Conservation (phyloP, 1,140 invertebrate genomes). For the Bombus terrestris region DNA sequence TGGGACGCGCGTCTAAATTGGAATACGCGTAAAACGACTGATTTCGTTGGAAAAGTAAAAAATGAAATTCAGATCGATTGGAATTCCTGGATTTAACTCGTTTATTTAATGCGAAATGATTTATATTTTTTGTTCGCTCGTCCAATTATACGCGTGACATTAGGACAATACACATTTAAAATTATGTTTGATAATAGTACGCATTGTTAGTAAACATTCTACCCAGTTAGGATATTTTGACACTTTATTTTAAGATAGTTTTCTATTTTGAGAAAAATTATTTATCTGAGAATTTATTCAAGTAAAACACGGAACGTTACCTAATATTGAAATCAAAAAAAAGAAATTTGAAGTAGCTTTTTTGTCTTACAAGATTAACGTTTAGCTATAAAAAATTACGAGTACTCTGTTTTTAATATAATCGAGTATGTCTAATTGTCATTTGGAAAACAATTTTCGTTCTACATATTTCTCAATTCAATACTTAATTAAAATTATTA, state of each 20-base stretch:
- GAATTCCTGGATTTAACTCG: not conserved
- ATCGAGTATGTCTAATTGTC: not conserved
- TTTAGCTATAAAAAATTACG: no score
- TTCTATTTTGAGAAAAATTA: not conserved
- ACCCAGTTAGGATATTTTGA: not conserved
- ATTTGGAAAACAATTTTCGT: not conserved
- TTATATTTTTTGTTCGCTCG: not conserved
- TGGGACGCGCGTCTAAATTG: no score
- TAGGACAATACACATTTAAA: not conserved
- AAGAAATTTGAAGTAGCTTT: not conserved
- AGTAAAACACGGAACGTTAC: no score
- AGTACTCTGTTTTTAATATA: no score
- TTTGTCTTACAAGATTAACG: no score
- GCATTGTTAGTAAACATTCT: not conserved
- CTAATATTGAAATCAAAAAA: no score
- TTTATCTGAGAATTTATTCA: no score
- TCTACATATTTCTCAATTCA: not conserved
- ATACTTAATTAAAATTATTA: not conserved
- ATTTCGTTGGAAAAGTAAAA: no score
- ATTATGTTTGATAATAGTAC: not conserved
- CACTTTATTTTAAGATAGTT: not conserved
- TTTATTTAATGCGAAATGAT: not conserved
- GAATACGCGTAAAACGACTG: no score
- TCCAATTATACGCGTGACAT: not conserved
- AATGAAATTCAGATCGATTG: no score